phyloP scores from a whole-genome alignment of 2,797 vertebrate species.

The Phataginus tricuspis region DNA sequence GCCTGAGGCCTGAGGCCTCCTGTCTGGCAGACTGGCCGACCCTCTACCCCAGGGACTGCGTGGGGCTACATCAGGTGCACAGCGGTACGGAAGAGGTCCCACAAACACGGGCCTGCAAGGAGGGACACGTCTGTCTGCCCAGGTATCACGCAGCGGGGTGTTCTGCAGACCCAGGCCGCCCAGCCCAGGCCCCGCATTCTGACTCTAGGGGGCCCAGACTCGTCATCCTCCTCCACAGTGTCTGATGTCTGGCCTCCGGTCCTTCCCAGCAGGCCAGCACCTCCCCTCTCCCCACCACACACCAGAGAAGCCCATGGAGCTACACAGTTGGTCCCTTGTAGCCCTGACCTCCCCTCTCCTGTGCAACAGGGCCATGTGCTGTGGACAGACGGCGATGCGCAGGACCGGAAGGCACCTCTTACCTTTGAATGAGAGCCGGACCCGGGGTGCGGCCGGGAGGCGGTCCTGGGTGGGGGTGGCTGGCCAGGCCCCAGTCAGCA shows the following conservation, averaged over 20 bases:
- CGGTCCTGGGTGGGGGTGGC: constrained; percentile 83
- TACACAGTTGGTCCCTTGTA: neutral
- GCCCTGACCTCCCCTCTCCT: neutral
- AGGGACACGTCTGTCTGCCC: neutral
- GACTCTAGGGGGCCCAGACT: neutral
- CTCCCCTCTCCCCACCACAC: neutral
- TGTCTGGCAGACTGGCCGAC: neutral
- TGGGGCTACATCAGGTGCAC: neutral
- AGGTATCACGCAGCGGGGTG: neutral
- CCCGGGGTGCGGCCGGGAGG: constrained; percentile 79
- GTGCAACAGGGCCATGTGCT: neutral
- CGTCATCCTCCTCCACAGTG: neutral
- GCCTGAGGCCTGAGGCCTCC: neutral
- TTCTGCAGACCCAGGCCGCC: neutral
- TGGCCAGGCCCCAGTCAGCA: constrained; percentile 86
- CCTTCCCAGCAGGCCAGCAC: neutral
- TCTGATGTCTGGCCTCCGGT: neutral
- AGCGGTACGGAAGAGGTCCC: neutral
- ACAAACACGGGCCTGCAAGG: neutral
- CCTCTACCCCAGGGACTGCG: neutral
- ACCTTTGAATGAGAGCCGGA: constrained; percentile 89
- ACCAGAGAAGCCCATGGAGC: neutral
- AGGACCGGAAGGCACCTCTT: constrained; percentile 62
- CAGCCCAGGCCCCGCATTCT: neutral
- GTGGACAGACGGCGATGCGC: neutral